A percentile compares a stretch with the other conserved stretches of the same genome.
Evolutionary conservation across 2,797 vertebrate species (phyloP).

Genomic region (Cuniculus paca): DNA sequence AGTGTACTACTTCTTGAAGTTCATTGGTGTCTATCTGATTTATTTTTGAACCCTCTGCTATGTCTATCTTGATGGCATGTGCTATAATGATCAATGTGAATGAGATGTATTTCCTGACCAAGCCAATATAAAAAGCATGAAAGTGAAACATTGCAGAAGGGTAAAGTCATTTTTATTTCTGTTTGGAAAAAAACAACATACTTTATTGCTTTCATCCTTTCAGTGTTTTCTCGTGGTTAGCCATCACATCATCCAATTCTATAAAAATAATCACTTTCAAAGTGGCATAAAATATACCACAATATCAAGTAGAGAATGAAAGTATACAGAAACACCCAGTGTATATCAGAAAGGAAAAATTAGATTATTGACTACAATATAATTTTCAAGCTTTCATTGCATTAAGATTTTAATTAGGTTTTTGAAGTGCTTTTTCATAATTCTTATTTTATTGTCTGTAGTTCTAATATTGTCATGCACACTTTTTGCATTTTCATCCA

Average conservation of each 20-base stretch:
- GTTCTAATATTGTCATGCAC: background rate
- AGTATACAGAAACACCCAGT: background rate
- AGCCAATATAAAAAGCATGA: slow-evolving; percentile 76
- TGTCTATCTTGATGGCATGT: slow-evolving; percentile 73
- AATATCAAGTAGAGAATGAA: background rate
- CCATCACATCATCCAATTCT: slow-evolving; percentile 64
- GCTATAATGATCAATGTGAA: slow-evolving; percentile 83
- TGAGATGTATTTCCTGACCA: slow-evolving; percentile 79
- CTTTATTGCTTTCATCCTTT: slow-evolving; percentile 80
- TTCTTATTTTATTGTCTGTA: background rate
- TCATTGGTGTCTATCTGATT: slow-evolving; percentile 75
- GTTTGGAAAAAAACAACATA: slow-evolving; percentile 36
- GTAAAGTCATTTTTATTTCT: slow-evolving; percentile 80
- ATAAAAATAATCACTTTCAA: slow-evolving; percentile 65
- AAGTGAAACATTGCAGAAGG: slow-evolving; percentile 78
- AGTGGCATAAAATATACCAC: slow-evolving; percentile 69
- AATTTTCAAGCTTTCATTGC: slow-evolving; percentile 20
- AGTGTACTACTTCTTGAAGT: slow-evolving; percentile 65
- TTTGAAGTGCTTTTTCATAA: background rate
- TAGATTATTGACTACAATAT: background rate
- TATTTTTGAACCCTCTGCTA: slow-evolving; percentile 72
- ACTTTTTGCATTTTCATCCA: background rate
- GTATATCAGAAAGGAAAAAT: background rate
- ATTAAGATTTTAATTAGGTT: background rate
- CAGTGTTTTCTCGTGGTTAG: slow-evolving; percentile 78